Base-by-base conservation (phyloP, 1,140 invertebrate genomes). In the Ylistrum balloti region DNA sequence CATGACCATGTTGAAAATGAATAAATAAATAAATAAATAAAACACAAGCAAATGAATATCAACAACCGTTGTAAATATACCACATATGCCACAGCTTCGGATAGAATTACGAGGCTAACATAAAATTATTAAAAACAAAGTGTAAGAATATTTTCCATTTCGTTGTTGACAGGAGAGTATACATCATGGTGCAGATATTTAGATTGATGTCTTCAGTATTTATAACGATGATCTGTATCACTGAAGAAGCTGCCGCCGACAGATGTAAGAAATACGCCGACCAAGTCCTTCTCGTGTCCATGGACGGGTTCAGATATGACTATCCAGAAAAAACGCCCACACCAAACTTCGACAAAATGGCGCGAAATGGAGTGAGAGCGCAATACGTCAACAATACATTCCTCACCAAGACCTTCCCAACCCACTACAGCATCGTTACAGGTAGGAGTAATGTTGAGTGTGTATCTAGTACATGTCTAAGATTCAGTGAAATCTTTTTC, bases 401-500 rank as follows among this genome's bases (percentile, higher is more conserved):
- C 95, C 96, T 97, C 0, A 97, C 98, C 0, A 97, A 97, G 95
- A 98, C 98, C 1, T 98, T 98, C 95, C 97, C 98, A 0, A 98
- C 98, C 96, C 98, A 98, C 95, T 97, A 97, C 94, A 97, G 97
- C 0, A 97, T 98, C 56, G 97, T 97, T 0, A 98, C 98, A 56
- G 98, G 98, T 91, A 88, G 38, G 17, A n/a, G n/a, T n/a, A n/a
- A n/a, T n/a, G n/a, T n/a, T n/a, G n/a, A n/a, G n/a, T n/a, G n/a
- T n/a, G n/a, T n/a, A n/a, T n/a, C n/a, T n/a, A n/a, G n/a, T n/a
- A n/a, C 41, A 45, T 17, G 28, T 74, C 5, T 28, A 74, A 11
- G 9, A 20, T 56, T 56, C 20, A 20, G 45, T 11, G 45, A 17
- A 13, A 38, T 7, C 13, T 38, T 38, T 38, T 5, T 38, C 5